A percentile compares a stretch with the other conserved stretches of the same genome.
phyloP scores from a whole-genome alignment of 2,797 vertebrate species.

The Gouania willdenowi region DNA sequence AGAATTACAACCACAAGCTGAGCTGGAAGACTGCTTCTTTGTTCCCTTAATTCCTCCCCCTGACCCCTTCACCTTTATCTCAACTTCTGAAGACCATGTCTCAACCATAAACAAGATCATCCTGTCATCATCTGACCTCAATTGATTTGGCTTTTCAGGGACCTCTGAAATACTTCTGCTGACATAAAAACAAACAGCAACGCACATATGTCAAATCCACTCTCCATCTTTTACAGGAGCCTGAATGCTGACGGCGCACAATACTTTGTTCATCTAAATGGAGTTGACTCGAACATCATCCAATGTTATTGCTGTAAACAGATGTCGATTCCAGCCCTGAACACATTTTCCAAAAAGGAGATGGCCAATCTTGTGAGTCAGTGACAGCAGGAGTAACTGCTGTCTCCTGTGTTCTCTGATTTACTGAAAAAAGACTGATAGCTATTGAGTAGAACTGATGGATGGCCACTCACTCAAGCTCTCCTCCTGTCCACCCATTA shows the following conservation, averaged over 20 bases:
- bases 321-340: conserved; percentile 16
- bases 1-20: conserved; percentile 20
- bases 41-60: conserved; percentile 10
- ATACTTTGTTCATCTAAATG: neutral
- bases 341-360: conserved; percentile 23
- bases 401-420: conserved; percentile 32
- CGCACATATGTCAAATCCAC: neutral
- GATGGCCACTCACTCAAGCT: conserved; percentile 32
- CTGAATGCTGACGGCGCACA: neutral
- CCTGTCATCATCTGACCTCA: conserved; percentile 11
- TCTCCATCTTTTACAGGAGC: neutral
- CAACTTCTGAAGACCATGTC: conserved; percentile 1
- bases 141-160: conserved; percentile 16
- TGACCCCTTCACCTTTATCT: conserved; percentile 28
- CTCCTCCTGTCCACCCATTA: conserved; percentile 35
- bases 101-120: neutral
- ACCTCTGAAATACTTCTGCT: conserved; percentile 1
- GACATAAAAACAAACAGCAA: neutral
- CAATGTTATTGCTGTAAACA: conserved; percentile 18
- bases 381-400: conserved; percentile 19
- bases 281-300: conserved; percentile 8
- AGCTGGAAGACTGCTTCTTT: conserved; percentile 28
- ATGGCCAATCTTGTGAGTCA: conserved; percentile 35
- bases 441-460: conserved; percentile 35
- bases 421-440: conserved; percentile 48